Evolutionary conservation across 1,140 invertebrate genomes (phyloP).

Genomic region (Pteromalus puparum): DNA sequence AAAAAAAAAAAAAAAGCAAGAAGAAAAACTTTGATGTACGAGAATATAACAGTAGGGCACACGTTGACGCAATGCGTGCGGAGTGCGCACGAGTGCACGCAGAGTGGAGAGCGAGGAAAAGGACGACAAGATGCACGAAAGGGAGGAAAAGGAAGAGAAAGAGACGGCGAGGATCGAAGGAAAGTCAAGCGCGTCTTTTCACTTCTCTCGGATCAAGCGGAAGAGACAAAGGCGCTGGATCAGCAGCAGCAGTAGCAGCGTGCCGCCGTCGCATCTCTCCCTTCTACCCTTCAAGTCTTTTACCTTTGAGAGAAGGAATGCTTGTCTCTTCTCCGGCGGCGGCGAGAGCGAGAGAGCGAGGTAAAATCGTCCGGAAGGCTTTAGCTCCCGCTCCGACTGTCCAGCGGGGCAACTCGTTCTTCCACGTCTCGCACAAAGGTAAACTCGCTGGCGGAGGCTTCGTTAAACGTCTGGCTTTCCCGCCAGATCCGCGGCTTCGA

Average conservation of each 20-base stretch:
- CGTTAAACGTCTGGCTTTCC: conserved; percentile 37
- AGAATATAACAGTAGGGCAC: background rate
- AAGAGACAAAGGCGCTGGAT: conserved; percentile 47
- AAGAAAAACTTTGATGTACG: no score
- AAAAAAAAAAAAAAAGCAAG: background rate
- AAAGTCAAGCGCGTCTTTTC: conserved; percentile 51
- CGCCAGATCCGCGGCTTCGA: conserved; percentile 10
- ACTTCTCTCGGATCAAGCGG: conserved; percentile 49
- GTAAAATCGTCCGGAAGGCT: conserved; percentile 35
- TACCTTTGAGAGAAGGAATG: conserved; percentile 38
- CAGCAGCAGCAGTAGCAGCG: conserved; percentile 14
- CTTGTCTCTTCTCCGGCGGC: background rate
- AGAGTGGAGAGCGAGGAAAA: background rate
- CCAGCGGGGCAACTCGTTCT: conserved; percentile 24
- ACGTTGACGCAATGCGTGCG: background rate
- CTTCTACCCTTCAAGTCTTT: conserved; percentile 14
- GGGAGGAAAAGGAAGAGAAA: background rate
- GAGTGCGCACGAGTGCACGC: background rate
- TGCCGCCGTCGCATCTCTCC: background rate
- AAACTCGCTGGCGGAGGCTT: conserved; percentile 12
- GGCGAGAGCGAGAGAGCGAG: background rate
- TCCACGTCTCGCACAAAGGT: conserved; percentile 5
- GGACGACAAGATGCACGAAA: background rate
- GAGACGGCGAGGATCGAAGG: conserved; percentile 36
- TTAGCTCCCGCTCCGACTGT: conserved; percentile 30